phyloP scores from a whole-genome alignment of 2,113 vertebrate species.

The Cygnus buccinator region DNA sequence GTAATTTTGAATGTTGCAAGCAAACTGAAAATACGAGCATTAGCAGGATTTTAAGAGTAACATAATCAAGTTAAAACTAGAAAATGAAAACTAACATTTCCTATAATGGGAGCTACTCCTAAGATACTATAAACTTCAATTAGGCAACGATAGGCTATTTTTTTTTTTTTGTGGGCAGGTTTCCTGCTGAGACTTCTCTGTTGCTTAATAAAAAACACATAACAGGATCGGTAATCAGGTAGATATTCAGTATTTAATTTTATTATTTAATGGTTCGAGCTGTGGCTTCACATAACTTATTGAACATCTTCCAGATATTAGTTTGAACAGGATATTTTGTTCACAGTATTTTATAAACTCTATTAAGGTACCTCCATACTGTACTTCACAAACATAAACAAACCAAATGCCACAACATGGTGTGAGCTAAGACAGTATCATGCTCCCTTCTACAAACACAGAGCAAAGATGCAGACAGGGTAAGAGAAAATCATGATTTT shows the following conservation, averaged over 20 bases:
- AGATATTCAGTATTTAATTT: neutral
- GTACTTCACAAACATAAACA: neutral
- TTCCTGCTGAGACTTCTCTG: neutral
- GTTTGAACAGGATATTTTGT: neutral
- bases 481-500: neutral
- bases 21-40: neutral
- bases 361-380: neutral
- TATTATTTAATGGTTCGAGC: neutral
- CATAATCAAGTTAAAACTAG: neutral
- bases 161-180: neutral
- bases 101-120: neutral
- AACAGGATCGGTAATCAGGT: neutral
- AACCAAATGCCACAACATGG: neutral
- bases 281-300: neutral
- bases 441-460: neutral
- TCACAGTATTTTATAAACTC: neutral
- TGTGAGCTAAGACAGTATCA: neutral
- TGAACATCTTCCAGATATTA: neutral
- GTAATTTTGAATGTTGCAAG: neutral
- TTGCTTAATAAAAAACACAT: neutral
- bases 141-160: neutral
- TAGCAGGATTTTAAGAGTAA: neutral
- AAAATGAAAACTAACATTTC: constrained; percentile 17
- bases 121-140: neutral
- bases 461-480: neutral